Conservation (phyloP, 35 echinoderm and acorn worm genomes). For the Stichopus chloronotus region DNA sequence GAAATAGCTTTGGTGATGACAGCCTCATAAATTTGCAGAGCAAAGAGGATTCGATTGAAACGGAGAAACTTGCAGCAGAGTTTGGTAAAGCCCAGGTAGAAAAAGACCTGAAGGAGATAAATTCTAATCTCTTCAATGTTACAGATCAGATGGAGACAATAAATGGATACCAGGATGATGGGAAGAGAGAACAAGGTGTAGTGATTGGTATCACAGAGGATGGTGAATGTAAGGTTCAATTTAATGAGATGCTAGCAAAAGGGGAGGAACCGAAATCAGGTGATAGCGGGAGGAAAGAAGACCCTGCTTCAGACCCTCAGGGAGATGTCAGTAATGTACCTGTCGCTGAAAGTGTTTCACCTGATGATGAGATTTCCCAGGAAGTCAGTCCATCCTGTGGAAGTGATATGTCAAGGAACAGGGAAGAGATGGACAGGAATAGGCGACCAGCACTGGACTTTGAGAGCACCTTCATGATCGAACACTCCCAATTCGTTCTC, state of each 20-base stretch:
- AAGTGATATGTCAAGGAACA: not conserved
- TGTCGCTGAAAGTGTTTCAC: not conserved
- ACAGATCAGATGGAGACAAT: not conserved
- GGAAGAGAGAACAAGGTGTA: not conserved
- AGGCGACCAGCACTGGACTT: constrained; percentile 22
- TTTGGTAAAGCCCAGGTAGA: not conserved
- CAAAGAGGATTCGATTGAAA: not conserved
- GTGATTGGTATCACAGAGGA: not conserved
- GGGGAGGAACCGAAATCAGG: not conserved
- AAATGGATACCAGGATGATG: not conserved
- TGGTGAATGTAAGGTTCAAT: not conserved
- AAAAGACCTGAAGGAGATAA: not conserved
- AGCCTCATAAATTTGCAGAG: not conserved
- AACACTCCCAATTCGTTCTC: constrained; percentile 29
- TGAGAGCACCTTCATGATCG: constrained; percentile 39
- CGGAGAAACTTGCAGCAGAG: not conserved
- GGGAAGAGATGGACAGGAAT: not conserved
- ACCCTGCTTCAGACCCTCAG: not conserved
- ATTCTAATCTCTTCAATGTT: not conserved
- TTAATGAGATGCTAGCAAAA: not conserved
- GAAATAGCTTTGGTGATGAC: not conserved
- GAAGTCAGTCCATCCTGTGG: not conserved
- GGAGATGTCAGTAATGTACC: not conserved
- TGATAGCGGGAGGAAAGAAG: not conserved
- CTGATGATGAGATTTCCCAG: not conserved